These are phyloP conservation scores for Drosophila eugracilis DNA, from an alignment of 1,140 invertebrate species.

Conservation along the genomic window DNA sequence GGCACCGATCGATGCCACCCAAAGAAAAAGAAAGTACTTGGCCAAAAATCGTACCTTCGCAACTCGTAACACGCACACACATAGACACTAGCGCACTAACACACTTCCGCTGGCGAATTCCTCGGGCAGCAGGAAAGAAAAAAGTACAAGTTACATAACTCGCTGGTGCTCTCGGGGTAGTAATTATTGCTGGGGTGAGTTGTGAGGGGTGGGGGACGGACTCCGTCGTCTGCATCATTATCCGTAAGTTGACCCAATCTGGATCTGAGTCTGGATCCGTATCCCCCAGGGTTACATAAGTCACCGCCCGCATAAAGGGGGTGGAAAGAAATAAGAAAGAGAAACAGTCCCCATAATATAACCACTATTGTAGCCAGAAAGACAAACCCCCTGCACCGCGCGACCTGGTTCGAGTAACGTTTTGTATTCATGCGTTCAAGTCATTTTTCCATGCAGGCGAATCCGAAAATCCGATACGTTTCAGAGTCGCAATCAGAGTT, in stretches of 20 bases:
- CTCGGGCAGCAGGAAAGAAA: conserved; percentile 48
- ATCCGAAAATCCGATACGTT: conserved; percentile 74
- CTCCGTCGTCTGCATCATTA: conserved; percentile 21
- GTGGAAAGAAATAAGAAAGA: not conserved
- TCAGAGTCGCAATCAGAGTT: conserved; percentile 64
- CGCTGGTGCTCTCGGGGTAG: conserved; percentile 37
- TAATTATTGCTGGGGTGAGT: not conserved
- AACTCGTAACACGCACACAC: conserved; percentile 56
- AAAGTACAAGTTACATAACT: conserved; percentile 73
- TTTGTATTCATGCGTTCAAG: conserved; percentile 85
- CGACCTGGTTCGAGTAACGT: conserved; percentile 77
- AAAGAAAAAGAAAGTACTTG: conserved; percentile 5
- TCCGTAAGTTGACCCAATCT: conserved; percentile 24
- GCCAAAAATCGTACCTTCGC: conserved; percentile 14
- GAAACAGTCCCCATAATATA: conserved; percentile 45
- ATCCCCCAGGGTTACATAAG: conserved; percentile 32
- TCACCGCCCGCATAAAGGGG: conserved; percentile 3
- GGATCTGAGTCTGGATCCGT: conserved; percentile 3
- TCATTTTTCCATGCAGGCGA: conserved; percentile 84
- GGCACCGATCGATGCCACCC: conserved; percentile 35
- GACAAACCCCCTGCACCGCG: conserved; percentile 63
- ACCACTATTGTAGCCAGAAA: conserved; percentile 65
- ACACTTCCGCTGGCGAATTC: conserved; percentile 61
- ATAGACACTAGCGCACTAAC: conserved; percentile 33
- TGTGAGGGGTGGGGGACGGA: not conserved